phyloP scores from a whole-genome alignment of 2,113 vertebrate genomes.

The Lasiurus borealis region DNA sequence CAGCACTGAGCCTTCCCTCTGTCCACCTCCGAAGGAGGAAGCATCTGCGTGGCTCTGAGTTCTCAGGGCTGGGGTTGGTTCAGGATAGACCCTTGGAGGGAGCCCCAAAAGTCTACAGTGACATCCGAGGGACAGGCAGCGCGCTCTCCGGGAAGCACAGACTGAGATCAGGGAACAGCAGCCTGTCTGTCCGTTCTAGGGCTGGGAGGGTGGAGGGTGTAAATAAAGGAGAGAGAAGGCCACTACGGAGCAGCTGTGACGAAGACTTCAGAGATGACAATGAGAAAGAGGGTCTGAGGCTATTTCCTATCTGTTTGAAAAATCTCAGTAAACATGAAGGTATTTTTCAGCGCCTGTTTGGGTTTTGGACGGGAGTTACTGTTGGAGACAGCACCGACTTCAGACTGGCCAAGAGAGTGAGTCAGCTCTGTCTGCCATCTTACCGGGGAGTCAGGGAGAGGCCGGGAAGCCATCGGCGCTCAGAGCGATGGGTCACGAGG shows the following conservation, averaged over 20 bases:
- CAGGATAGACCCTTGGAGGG: neutral
- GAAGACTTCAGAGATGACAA: neutral
- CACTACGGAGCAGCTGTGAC: neutral
- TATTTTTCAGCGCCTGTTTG: neutral
- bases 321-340: slow-evolving; percentile 26
- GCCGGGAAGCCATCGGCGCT: neutral
- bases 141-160: neutral
- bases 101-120: neutral
- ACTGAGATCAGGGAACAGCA: neutral
- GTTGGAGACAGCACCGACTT: neutral
- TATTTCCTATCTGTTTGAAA: slow-evolving; percentile 32
- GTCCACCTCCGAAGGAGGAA: neutral
- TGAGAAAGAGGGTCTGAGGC: neutral
- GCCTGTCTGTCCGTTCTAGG: neutral
- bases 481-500: neutral
- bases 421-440: neutral
- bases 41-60: neutral
- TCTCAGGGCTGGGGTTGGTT: neutral
- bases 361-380: neutral
- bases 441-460: neutral
- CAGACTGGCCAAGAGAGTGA: neutral
- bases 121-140: neutral
- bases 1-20: neutral
- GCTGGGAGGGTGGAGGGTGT: neutral
- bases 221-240: neutral